Evolutionary conservation across 2,888 invertebrate genomes (phyloP).

Genomic region (Hymenopus coronatus): DNA sequence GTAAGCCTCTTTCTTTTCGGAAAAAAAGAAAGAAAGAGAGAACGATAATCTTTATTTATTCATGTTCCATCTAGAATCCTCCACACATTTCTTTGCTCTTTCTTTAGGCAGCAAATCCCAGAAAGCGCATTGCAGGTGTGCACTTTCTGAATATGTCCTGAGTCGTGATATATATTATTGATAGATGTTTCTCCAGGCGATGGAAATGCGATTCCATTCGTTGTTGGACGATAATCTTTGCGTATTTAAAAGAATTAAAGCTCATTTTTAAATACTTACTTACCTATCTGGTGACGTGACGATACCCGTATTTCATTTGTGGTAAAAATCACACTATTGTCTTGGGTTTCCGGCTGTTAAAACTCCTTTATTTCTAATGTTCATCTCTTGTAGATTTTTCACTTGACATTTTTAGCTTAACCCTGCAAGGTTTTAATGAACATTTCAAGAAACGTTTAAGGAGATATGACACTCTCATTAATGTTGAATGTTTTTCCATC

Average conservation of each 20-base stretch:
- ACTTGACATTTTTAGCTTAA: no score
- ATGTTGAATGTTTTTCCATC: no score
- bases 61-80: constrained; percentile 1
- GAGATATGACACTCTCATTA: no score
- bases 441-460: no score
- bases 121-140: constrained; percentile 3
- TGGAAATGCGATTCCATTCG: not conserved
- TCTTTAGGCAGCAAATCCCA: not conserved
- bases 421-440: no score
- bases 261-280: not conserved
- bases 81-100: not conserved
- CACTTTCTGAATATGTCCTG: not conserved
- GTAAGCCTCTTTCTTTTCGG: constrained; percentile 7
- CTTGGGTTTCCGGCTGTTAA: no score
- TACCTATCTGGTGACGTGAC: no score
- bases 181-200: not conserved
- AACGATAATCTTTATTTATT: constrained; percentile 18
- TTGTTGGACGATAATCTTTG: not conserved
- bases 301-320: no score
- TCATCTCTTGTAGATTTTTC: no score
- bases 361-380: no score
- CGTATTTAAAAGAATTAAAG: not conserved
- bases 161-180: not conserved
- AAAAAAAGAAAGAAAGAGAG: not conserved
- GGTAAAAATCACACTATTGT: no score